These are phyloP conservation scores for Nautilus pompilius DNA, from an alignment of 1,140 invertebrate genomes.

Conservation along the genomic window DNA sequence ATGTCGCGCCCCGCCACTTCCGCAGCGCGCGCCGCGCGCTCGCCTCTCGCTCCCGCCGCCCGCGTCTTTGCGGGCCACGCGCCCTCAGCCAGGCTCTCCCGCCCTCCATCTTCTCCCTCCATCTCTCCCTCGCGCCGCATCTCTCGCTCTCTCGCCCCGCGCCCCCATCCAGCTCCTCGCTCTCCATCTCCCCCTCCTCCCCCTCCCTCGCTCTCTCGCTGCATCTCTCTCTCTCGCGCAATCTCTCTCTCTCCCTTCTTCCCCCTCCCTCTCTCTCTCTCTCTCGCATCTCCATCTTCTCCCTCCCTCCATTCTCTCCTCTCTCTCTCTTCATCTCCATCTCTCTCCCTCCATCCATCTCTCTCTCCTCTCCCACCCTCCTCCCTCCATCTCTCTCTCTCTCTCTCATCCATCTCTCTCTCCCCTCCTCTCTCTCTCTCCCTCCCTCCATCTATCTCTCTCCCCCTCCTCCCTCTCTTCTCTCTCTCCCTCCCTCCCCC, in stretches of 20 bases:
- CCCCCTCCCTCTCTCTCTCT: conserved; percentile 15
- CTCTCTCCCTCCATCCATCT: conserved; percentile 18
- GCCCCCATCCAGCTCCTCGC: background rate
- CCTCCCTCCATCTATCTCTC: too few species aligned
- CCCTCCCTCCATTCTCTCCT: conserved; percentile 12
- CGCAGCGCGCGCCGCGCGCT: background rate
- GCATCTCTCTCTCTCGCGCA: background rate
- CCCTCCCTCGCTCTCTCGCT: background rate
- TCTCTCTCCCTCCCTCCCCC: too few species aligned
- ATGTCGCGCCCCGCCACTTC: conserved; percentile 3
- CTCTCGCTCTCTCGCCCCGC: background rate
- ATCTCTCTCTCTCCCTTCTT: conserved; percentile 1
- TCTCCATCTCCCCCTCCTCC: background rate
- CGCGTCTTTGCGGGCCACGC: conserved; percentile 1
- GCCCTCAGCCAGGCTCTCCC: conserved; percentile 7
- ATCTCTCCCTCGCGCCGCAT: background rate
- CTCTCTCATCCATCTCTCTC: too few species aligned
- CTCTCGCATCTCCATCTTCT: conserved; percentile 1
- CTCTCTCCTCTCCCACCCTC: conserved; percentile 11
- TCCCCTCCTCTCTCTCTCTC: too few species aligned
- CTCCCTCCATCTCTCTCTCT: conserved; percentile 13
- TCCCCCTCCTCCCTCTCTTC: too few species aligned
- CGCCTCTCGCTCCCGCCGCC: conserved; percentile 1
- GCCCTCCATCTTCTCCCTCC: conserved; percentile 10
- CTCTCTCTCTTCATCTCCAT: conserved; percentile 19